These are phyloP conservation scores for Lagenorhynchus albirostris DNA, from an alignment of 2,113 vertebrate genomes.

Conservation along the genomic window DNA sequence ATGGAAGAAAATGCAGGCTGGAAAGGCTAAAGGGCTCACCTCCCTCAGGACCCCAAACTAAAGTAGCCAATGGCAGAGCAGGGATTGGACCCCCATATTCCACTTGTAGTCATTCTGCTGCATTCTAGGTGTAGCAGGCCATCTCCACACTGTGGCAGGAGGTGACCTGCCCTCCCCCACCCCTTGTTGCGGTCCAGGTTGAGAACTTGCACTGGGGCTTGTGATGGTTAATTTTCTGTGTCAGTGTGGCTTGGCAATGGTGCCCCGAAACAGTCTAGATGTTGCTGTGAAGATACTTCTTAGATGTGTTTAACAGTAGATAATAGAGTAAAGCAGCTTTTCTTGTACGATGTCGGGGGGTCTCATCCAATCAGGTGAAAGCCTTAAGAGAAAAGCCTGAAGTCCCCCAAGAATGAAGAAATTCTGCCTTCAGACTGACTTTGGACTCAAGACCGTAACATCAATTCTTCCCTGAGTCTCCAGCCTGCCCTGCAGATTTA, in stretches of 20 bases:
- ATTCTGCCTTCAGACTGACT: neutral
- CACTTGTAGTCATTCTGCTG: no score
- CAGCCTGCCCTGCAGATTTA: neutral
- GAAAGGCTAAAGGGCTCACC: neutral
- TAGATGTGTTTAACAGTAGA: neutral
- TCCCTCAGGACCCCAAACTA: neutral
- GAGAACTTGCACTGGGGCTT: neutral
- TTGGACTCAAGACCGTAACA: neutral
- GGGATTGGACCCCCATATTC: neutral
- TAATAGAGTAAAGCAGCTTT: neutral
- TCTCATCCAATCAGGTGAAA: neutral
- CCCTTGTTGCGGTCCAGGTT: fast-evolving
- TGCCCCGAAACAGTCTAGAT: neutral
- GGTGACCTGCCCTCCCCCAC: neutral
- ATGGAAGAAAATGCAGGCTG: neutral
- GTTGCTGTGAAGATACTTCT: neutral
- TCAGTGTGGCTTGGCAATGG: neutral
- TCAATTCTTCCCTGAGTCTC: neutral
- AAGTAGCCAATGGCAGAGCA: neutral
- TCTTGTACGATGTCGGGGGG: neutral
- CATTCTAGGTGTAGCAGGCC: fast-evolving
- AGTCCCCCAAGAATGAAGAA: neutral
- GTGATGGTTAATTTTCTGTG: neutral
- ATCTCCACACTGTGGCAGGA: neutral
- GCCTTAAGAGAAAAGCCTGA: neutral